phyloP scores from a whole-genome alignment of 1,140 invertebrate species.

The Lutraria rhynchaena region DNA sequence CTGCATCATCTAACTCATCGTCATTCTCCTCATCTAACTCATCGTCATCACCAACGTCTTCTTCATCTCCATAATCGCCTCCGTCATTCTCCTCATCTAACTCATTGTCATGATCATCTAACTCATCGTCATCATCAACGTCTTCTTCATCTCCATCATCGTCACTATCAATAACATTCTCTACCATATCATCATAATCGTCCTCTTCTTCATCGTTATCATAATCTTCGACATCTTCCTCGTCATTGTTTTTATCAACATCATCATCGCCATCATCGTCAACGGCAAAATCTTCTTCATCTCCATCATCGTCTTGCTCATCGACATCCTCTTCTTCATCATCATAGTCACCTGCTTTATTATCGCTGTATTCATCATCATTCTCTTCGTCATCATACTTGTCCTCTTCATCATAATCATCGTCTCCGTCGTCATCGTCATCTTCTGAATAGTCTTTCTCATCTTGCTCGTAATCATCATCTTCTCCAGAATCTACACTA shows the following conservation, averaged over 20 bases:
- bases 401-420: constrained; percentile 11
- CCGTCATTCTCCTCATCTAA: not conserved
- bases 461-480: not conserved
- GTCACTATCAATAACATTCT: not conserved
- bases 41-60: not conserved
- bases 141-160: not conserved
- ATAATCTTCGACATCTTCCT: constrained; percentile 14
- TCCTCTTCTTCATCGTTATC: constrained; percentile 5
- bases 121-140: not conserved
- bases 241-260: constrained; percentile 18
- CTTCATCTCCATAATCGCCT: not conserved
- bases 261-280: constrained; percentile 15
- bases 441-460: not conserved
- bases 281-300: constrained; percentile 8
- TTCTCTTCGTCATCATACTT: not conserved
- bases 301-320: constrained; percentile 14
- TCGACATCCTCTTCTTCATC: constrained; percentile 12
- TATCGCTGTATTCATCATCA: constrained; percentile 7
- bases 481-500: too few species aligned
- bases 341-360: constrained; percentile 7
- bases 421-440: constrained; percentile 1
- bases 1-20: too few species aligned
- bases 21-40: not conserved
- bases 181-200: not conserved
- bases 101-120: not conserved